Evolutionary conservation across 2,113 vertebrate genomes (phyloP).

Genomic region (Lutjanus erythropterus): DNA sequence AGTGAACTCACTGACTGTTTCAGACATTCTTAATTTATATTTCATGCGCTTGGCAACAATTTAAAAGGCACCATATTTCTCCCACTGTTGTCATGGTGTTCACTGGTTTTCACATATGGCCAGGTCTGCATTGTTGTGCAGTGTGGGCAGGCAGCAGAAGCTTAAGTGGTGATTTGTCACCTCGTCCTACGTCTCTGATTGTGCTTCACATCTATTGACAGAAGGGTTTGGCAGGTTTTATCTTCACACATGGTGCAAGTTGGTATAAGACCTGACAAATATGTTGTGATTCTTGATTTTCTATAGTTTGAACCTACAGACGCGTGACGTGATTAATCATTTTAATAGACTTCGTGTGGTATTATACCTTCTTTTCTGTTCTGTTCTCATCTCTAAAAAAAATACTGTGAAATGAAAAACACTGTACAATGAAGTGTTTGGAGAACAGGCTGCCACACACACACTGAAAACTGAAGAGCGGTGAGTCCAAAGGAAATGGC

Average conservation of each 20-base stretch:
- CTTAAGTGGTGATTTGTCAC: slow-evolving; percentile 74
- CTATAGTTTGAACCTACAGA: slow-evolving; percentile 16
- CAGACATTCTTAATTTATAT: slow-evolving; percentile 33
- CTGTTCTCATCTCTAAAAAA: background rate
- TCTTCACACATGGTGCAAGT: slow-evolving; percentile 48
- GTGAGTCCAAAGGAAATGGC: slow-evolving; percentile 16
- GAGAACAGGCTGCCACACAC: slow-evolving; percentile 12
- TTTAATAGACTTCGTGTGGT: background rate
- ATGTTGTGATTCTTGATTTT: slow-evolving; percentile 9
- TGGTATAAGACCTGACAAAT: slow-evolving; percentile 46
- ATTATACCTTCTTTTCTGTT: background rate
- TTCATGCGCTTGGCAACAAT: slow-evolving; percentile 26
- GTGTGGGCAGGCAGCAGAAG: slow-evolving; percentile 74
- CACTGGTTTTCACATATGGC: slow-evolving; percentile 51
- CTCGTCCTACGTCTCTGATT: slow-evolving; percentile 70
- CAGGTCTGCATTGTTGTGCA: slow-evolving; percentile 61
- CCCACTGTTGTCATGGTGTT: slow-evolving; percentile 50
- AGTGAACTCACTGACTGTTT: slow-evolving; percentile 16
- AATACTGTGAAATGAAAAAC: slow-evolving; percentile 13
- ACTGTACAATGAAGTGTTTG: background rate
- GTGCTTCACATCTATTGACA: slow-evolving; percentile 59
- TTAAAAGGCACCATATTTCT: slow-evolving; percentile 41
- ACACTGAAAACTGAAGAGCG: background rate
- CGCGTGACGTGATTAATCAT: background rate
- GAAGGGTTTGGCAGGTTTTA: slow-evolving; percentile 46